Conservation (phyloP, 2,797 vertebrate species). For the Melanotaenia pygmaea region DNA sequence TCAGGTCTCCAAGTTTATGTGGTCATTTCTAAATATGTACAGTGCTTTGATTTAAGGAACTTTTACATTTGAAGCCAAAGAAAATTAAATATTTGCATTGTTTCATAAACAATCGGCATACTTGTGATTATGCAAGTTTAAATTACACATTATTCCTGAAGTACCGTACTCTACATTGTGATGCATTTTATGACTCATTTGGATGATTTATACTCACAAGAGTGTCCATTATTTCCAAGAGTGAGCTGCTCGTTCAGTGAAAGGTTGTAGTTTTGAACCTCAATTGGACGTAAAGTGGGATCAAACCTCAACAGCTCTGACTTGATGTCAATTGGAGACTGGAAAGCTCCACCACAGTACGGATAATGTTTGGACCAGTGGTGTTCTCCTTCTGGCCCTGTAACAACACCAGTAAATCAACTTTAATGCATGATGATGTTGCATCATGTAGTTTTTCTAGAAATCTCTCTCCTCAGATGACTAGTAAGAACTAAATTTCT, state of each 20-base stretch:
- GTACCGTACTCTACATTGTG: no score
- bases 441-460: background rate
- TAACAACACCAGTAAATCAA: conserved; percentile 35
- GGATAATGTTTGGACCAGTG: conserved; percentile 88
- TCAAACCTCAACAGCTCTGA: conserved; percentile 89
- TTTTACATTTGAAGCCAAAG: conserved; percentile 13
- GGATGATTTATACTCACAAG: conserved; percentile 82
- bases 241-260: conserved; percentile 82
- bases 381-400: conserved; percentile 88
- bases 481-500: background rate
- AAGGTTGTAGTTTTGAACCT: conserved; percentile 88
- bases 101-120: conserved; percentile 3
- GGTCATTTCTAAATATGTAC: conserved; percentile 35
- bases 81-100: conserved; percentile 20
- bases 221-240: conserved; percentile 93
- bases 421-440: background rate
- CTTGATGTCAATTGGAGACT: conserved; percentile 93
- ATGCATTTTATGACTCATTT: conserved; percentile 2
- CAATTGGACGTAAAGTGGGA: conserved; percentile 85
- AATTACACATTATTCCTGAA: conserved; percentile 11
- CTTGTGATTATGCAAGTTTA: background rate
- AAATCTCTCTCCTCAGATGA: background rate
- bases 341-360: conserved; percentile 89
- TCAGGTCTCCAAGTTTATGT: conserved; percentile 44
- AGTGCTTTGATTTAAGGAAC: conserved; percentile 21